Conservation (phyloP, 2,888 invertebrate species). For the Plebejus argus region DNA sequence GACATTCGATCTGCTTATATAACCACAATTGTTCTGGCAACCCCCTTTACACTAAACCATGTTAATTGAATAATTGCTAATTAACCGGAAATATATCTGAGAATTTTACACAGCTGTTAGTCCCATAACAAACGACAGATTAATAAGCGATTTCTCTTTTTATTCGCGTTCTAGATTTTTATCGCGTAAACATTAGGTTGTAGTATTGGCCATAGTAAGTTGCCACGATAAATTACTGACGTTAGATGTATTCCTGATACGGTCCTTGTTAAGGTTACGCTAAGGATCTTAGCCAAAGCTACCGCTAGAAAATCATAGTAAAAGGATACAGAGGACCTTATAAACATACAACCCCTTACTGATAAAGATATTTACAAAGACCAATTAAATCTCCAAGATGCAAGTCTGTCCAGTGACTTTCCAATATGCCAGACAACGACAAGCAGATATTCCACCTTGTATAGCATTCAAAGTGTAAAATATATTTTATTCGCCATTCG, state of each 20-base stretch:
- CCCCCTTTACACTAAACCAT: conserved; percentile 40
- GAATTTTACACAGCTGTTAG: conserved; percentile 6
- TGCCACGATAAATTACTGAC: neutral
- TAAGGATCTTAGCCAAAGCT: neutral
- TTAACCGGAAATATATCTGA: conserved; percentile 29
- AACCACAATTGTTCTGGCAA: conserved; percentile 49
- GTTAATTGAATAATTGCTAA: conserved; percentile 37
- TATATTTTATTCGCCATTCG: too few species aligned
- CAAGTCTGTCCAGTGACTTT: too few species aligned
- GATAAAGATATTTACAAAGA: too few species aligned
- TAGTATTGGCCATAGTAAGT: neutral
- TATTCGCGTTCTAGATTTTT: conserved; percentile 4
- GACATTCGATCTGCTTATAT: conserved; percentile 67
- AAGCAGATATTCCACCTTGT: too few species aligned
- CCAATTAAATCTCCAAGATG: too few species aligned
- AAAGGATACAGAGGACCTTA: too few species aligned
- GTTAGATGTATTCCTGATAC: neutral
- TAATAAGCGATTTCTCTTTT: conserved; percentile 26
- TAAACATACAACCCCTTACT: too few species aligned
- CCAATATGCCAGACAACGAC: too few species aligned
- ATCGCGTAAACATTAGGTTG: neutral
- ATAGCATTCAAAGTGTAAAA: too few species aligned
- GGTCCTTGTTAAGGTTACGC: neutral
- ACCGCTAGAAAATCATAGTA: neutral
- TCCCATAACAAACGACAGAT: conserved; percentile 28